These are phyloP conservation scores for Leptopilina boulardi DNA, from an alignment of 1,140 invertebrate genomes.

Conservation along the genomic window DNA sequence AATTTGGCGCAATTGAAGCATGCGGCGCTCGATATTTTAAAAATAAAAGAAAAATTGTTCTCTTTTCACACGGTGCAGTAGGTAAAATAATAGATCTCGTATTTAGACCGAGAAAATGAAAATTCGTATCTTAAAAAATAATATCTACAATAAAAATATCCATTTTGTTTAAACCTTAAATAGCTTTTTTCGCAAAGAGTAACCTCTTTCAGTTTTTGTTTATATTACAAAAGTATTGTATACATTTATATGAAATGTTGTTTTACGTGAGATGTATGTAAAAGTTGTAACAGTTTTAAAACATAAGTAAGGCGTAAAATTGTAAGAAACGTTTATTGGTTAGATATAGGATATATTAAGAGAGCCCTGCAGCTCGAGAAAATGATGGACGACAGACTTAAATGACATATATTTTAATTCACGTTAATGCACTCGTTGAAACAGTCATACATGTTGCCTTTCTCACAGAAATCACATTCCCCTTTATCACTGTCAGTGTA, in stretches of 20 bases:
- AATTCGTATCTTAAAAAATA: too few species aligned
- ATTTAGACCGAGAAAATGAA: not conserved
- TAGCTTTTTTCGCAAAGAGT: too few species aligned
- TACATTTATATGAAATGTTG: too few species aligned
- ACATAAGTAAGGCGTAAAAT: too few species aligned
- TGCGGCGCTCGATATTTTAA: not conserved
- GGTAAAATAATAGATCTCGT: not conserved
- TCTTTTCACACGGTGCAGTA: not conserved
- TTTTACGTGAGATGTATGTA: not conserved
- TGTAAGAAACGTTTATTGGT: too few species aligned
- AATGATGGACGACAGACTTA: not conserved
- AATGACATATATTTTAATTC: slow-evolving; percentile 18
- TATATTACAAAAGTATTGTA: too few species aligned
- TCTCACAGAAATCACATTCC: slow-evolving; percentile 16
- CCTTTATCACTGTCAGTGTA: slow-evolving; percentile 5
- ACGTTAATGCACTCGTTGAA: slow-evolving; percentile 13
- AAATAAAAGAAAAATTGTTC: not conserved
- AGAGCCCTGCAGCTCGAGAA: not conserved
- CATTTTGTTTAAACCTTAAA: too few species aligned
- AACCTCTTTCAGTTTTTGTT: too few species aligned
- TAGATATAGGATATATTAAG: not conserved
- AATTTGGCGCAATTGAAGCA: not conserved
- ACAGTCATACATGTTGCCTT: not conserved
- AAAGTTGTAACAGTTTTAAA: not conserved
- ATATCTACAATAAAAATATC: too few species aligned